A percentile compares a stretch with the other conserved stretches of the same genome.
These are phyloP conservation scores for Ameiurus melas DNA, from an alignment of 2,113 vertebrate species.

Conservation along the genomic window DNA sequence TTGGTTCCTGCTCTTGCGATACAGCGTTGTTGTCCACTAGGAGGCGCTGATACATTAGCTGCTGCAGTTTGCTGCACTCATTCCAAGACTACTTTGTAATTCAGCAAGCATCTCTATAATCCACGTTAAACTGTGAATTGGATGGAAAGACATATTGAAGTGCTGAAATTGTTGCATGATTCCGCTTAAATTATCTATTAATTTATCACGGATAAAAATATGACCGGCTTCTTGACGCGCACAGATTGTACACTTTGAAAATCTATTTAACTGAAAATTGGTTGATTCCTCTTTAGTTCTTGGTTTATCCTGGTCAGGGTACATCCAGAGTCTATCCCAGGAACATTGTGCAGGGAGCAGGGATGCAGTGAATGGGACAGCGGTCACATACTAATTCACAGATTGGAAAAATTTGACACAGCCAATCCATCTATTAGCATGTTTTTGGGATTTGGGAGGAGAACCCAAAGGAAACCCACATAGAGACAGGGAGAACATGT, in stretches of 20 bases:
- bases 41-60: constrained; percentile 66
- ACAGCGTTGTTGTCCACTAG: constrained; percentile 60
- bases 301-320: not conserved
- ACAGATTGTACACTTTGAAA: not conserved
- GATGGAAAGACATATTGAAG: not conserved
- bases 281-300: too few species aligned
- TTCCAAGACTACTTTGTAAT: constrained; percentile 4
- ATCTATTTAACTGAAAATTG: not conserved
- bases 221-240: not conserved
- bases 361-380: not conserved
- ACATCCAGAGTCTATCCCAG: not conserved
- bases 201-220: not conserved
- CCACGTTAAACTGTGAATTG: not conserved
- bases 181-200: not conserved
- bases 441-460: not conserved
- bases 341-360: not conserved
- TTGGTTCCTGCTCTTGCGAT: constrained; percentile 15
- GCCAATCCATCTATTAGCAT: not conserved
- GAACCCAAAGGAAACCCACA: not conserved
- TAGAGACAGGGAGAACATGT: not conserved
- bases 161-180: not conserved
- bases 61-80: not conserved
- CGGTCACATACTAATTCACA: not conserved
- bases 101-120: not conserved
- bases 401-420: not conserved